Evolutionary conservation across 2,113 vertebrate genomes (phyloP), one percentile per base, ranked within the genome.

Genomic region (Scomber colias): DNA sequence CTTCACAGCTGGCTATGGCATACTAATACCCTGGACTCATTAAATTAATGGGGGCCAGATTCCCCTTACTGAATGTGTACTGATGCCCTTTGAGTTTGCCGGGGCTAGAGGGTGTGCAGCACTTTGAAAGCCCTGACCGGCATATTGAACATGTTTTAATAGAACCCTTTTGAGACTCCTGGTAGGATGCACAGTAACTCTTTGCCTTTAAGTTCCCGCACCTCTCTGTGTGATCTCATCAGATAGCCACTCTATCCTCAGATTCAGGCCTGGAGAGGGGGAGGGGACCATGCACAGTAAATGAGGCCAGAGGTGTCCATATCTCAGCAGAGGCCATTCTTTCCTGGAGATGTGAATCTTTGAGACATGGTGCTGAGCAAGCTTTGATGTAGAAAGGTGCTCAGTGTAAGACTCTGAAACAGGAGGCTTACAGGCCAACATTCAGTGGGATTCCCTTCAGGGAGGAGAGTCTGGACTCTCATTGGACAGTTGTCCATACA

Each of bases 1-100:
- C 83, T 90, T 92, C 88, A 82, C 87, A 90, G 90, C 92, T 90
- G 84, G 90, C 87, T 88, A 90, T 88, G 82, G 93, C 93, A 95
- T 95, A 93, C 93, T 94, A 95, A 94, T 94, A 91, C 91, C 86
- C 88, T 92, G 91, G 87, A 93, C 94, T 95, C 94, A 95, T 95
- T 94, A 95, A 93, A 93, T 93, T 93, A 95, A 95, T 94, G 87
- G 90, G 91, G 92, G 93, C 89, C 91, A 92, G 91, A 92, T 93
- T 93, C 88, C 91, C 90, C 79, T 89, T 71, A 90, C 89, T 79
- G 81, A 87, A 90, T 83, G 85, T 89, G 88, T 82, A 90, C 92
- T 69, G 88, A 83, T 94, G 93, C 90, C 93, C 94, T 95, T 96
- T 95, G 93, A 95, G 92, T 94, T 93, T 93, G 93, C 92, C 83